Evolutionary conservation across 2,888 invertebrate genomes (phyloP), one percentile per base, ranked within the genome.

Genomic region (Pheosia tremula): DNA sequence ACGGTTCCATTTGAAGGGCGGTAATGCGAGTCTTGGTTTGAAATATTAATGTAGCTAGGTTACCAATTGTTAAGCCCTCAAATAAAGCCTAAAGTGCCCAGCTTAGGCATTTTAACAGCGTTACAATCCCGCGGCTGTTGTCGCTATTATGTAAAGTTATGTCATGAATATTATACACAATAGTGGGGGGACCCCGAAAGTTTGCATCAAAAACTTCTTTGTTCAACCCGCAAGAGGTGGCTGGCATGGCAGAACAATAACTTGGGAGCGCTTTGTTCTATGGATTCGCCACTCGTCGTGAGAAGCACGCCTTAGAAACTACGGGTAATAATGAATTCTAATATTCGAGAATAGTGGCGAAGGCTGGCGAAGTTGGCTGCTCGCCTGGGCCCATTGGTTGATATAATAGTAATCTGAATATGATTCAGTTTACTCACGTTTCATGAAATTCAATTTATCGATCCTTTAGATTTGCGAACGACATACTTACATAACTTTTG

Each of bases 221-320:
- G 78, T 74, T 78, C 56, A 71, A 72, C 66, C 69, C 61, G 66
- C 63, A 57, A 67, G 68, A 24, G 54, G 65, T 59, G 58, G 70
- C 37, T 58, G 66, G 54, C 69, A 55, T 64, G 63, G 60, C 38
- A 53, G 75, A 76, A 78, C 76, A 80, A 80, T 78, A 63, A 66
- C 67, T 66, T 54, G 66, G 69, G 71, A 64, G 52, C 52, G 70
- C 82, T 80, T 84, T 85, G 82, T 82, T 79, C 72, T 74, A 74
- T 24, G 60, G 61, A 77, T 75, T 78, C 68, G 57, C 71, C 59
- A 62, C 67, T 76, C 72, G 63, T 76, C 71, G 63, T 58, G 59
- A 57, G 57, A 63, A 60, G 69, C 74, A 71, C 71, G 70, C 71
- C 72, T 72, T 74, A 69, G 67, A 67, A 61, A 71, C 71, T 67